These are phyloP conservation scores for Drosophila repleta DNA, from an alignment of 1,140 invertebrate genomes.

Conservation along the genomic window DNA sequence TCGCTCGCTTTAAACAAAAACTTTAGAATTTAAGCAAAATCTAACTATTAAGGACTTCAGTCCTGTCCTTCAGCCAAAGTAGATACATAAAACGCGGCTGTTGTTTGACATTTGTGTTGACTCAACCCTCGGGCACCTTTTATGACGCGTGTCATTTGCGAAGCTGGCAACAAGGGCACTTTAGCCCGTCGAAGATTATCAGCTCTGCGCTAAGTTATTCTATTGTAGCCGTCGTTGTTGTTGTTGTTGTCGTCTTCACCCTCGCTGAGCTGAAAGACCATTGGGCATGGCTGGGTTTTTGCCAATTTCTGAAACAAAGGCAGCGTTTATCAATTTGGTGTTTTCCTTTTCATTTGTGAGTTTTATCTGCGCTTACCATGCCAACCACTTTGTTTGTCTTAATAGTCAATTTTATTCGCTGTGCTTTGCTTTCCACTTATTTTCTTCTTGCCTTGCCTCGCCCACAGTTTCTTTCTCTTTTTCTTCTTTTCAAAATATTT, in stretches of 20 bases:
- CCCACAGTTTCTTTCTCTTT: conserved; percentile 35
- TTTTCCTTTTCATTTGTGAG: conserved; percentile 54
- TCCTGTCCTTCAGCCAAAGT: no score
- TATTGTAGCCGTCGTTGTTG: conserved; percentile 1
- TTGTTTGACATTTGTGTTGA: not conserved
- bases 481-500: conserved; percentile 35
- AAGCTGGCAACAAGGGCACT: conserved; percentile 50
- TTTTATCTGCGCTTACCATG: conserved; percentile 53
- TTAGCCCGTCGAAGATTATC: conserved; percentile 65
- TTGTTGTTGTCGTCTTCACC: conserved; percentile 27
- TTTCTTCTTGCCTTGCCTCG: conserved; percentile 56
- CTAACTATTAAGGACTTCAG: no score
- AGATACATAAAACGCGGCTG: not conserved
- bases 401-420: conserved; percentile 69
- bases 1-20: no score
- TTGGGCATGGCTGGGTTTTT: conserved; percentile 11
- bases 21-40: no score
- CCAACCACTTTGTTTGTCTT: conserved; percentile 48
- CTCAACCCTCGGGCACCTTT: conserved; percentile 36
- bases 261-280: conserved; percentile 42
- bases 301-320: conserved; percentile 53
- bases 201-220: conserved; percentile 65
- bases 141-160: conserved; percentile 11
- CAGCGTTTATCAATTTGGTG: conserved; percentile 69
- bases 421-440: conserved; percentile 52